Evolutionary conservation across 2,888 invertebrate genomes (phyloP).

Genomic region (Dinocampus coccinellae): DNA sequence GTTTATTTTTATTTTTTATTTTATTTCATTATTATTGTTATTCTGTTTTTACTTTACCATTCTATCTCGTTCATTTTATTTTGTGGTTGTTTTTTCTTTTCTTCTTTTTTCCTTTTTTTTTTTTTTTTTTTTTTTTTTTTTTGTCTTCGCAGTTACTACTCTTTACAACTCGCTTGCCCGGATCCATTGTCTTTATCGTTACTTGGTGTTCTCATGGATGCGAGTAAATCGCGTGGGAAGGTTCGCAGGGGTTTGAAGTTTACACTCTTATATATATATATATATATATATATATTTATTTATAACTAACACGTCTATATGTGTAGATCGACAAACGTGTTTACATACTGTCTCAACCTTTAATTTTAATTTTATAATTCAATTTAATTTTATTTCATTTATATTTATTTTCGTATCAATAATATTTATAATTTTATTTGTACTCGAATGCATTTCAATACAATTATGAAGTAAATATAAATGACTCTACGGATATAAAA

Average conservation of each 20-base stretch:
- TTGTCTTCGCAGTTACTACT: conserved; percentile 24
- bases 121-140: no score
- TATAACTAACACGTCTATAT: no score
- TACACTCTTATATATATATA: conserved; percentile 46
- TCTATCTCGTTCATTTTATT: no score
- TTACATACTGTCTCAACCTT: neutral
- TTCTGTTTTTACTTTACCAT: conserved; percentile 25
- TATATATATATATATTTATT: neutral
- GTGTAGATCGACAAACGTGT: neutral
- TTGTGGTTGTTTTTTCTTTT: no score
- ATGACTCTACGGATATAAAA: neutral
- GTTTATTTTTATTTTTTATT: conserved; percentile 40
- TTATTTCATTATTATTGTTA: conserved; percentile 34
- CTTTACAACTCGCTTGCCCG: conserved; percentile 31
- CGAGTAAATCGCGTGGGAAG: conserved; percentile 63
- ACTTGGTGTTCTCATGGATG: conserved; percentile 61
- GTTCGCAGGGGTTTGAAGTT: conserved; percentile 67
- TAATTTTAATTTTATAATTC: no score
- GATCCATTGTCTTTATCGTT: conserved; percentile 64
- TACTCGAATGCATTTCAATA: no score
- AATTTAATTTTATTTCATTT: no score
- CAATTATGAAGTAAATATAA: no score
- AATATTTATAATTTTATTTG: no score
- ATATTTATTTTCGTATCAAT: no score
- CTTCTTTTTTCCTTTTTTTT: no score